Conservation (phyloP, 2,113 vertebrate genomes). For the Charadrius vociferus region DNA sequence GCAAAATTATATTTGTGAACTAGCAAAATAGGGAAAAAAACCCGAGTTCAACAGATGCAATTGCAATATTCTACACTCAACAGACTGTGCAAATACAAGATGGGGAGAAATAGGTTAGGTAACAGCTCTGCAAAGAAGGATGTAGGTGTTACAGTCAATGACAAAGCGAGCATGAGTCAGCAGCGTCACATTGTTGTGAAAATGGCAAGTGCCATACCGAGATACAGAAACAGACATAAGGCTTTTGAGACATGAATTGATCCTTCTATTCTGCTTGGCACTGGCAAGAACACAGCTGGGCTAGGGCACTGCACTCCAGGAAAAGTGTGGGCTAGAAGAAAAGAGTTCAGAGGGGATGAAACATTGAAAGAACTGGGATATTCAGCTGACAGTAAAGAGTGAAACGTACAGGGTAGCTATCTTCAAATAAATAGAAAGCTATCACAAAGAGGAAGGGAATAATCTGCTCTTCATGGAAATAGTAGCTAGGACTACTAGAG, state of each 20-base stretch:
- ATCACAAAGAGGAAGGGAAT: not conserved
- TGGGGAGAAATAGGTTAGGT: slow-evolving; percentile 35
- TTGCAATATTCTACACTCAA: not conserved
- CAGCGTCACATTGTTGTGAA: slow-evolving; percentile 11
- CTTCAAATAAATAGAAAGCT: not conserved
- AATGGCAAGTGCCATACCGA: slow-evolving; percentile 43
- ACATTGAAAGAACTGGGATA: not conserved
- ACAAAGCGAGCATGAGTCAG: slow-evolving; percentile 50
- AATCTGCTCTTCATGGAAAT: not conserved
- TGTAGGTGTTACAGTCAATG: slow-evolving; percentile 42
- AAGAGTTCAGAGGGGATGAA: not conserved
- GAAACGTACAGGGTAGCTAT: not conserved
- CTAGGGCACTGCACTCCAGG: not conserved
- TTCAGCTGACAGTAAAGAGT: not conserved
- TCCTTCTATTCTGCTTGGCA: not conserved
- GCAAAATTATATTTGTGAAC: not conserved
- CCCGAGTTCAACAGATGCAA: not conserved
- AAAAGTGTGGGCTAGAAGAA: not conserved
- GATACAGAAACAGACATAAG: slow-evolving; percentile 21
- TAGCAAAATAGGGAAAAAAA: not conserved
- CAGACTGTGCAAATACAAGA: not conserved
- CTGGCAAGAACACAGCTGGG: not conserved
- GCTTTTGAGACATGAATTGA: not conserved
- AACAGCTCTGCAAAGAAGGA: slow-evolving; percentile 31
- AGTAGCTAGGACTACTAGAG: not conserved